phyloP scores from a whole-genome alignment of 2,113 vertebrate genomes.

The Scomber scombrus region DNA sequence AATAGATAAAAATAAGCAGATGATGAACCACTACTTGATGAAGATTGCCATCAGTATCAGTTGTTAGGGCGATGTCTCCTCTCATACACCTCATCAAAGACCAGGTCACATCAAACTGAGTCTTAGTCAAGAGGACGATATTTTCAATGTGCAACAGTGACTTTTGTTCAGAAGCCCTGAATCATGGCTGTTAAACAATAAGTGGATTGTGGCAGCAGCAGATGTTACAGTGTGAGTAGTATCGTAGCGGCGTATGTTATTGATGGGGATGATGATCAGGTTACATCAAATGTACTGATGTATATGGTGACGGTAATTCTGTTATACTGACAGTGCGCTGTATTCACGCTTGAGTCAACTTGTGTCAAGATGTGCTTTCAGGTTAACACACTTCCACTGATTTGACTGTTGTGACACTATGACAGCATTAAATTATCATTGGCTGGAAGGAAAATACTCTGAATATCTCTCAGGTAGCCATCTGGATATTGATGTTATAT shows the following conservation, averaged over 20 bases:
- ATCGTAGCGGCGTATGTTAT: slow-evolving; percentile 10
- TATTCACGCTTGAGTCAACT: slow-evolving; percentile 33
- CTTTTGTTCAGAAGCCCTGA: slow-evolving; percentile 19
- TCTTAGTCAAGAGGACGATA: slow-evolving; percentile 15
- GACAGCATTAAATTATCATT: slow-evolving; percentile 41
- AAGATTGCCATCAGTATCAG: slow-evolving; percentile 6
- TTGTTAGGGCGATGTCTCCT: slow-evolving; percentile 18
- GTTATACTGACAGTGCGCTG: slow-evolving; percentile 40
- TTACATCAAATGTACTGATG: slow-evolving; percentile 48
- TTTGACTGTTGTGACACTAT: slow-evolving; percentile 38
- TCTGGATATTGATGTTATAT: neutral
- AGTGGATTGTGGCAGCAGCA: slow-evolving; percentile 29
- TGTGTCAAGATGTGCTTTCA: slow-evolving; percentile 40
- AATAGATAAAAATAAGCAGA: slow-evolving; percentile 3
- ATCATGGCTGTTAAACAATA: slow-evolving; percentile 38
- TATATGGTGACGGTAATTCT: slow-evolving; percentile 24
- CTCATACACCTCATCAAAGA: slow-evolving; percentile 8
- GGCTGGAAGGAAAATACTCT: too few species aligned
- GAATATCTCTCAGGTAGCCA: slow-evolving; percentile 5
- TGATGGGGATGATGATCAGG: slow-evolving; percentile 39
- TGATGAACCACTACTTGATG: neutral
- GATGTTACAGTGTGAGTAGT: slow-evolving; percentile 39
- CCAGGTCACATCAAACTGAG: neutral
- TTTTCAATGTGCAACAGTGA: neutral
- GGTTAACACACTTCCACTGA: slow-evolving; percentile 33